Evolutionary conservation across 2,888 invertebrate genomes (phyloP).

Genomic region (Fissipunctia ypsillon): DNA sequence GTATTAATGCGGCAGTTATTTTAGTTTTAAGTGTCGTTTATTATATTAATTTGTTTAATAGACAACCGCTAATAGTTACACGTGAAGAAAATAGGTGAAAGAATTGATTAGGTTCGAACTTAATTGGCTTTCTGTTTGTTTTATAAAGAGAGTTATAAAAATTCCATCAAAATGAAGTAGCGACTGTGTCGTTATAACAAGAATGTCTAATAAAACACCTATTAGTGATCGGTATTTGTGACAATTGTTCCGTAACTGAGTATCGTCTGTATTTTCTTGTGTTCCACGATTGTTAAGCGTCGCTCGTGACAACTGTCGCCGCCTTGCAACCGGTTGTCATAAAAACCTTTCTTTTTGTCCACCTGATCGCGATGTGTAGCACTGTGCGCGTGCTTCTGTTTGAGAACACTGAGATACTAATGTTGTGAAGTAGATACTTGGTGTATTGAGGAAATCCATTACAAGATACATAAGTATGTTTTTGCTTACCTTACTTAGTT

Average conservation of each 20-base stretch:
- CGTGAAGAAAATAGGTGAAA: constrained; percentile 32
- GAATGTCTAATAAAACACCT: constrained; percentile 72
- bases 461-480: constrained; percentile 6
- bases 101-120: constrained; percentile 25
- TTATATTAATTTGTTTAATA: constrained; percentile 55
- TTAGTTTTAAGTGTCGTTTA: constrained; percentile 55
- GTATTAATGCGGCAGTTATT: constrained; percentile 52
- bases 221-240: constrained; percentile 65
- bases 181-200: constrained; percentile 59
- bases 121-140: constrained; percentile 39
- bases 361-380: constrained; percentile 75
- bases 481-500: constrained; percentile 18
- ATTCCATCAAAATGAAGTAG: constrained; percentile 20
- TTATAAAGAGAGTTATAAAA: constrained; percentile 31
- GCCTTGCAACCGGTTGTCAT: constrained; percentile 77
- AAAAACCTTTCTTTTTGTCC: constrained; percentile 76
- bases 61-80: constrained; percentile 40
- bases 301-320: constrained; percentile 76
- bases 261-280: constrained; percentile 72
- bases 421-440: constrained; percentile 16
- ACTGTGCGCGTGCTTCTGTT: constrained; percentile 78
- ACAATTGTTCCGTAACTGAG: constrained; percentile 71
- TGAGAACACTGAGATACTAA: constrained; percentile 23
- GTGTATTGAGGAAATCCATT: constrained; percentile 20
- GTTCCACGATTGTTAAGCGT: constrained; percentile 73